Conservation (phyloP, 2,113 vertebrate species). For the Catharus minimus region DNA sequence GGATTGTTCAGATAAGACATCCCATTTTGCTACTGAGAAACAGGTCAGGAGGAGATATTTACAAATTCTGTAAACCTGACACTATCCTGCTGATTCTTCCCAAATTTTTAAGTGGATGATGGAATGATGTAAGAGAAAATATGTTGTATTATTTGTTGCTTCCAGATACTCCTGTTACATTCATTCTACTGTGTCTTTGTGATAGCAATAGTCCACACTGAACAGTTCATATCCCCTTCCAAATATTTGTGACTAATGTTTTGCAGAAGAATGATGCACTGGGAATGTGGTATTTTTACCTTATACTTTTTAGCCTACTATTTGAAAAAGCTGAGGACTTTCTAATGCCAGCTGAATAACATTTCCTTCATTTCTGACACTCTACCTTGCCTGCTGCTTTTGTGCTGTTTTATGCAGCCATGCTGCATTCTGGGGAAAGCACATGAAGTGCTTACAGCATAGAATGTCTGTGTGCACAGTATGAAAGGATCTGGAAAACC, state of each 20-base stretch:
- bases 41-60: background rate
- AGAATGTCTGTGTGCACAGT: background rate
- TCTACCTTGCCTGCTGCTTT: background rate
- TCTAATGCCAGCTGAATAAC: background rate
- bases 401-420: background rate
- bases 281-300: background rate
- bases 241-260: background rate
- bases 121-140: background rate
- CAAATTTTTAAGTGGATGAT: background rate
- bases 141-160: background rate
- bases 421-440: background rate
- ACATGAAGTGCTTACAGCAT: background rate
- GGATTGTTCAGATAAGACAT: background rate
- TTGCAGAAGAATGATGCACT: background rate
- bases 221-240: background rate
- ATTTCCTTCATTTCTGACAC: background rate
- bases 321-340: background rate
- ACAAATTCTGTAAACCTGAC: background rate
- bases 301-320: background rate
- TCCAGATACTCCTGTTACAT: background rate
- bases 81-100: background rate
- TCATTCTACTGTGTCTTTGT: background rate
- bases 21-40: background rate
- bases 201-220: background rate
- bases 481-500: background rate